Conservation (phyloP, 2,888 invertebrate species). For the Parasteatoda lunata region DNA sequence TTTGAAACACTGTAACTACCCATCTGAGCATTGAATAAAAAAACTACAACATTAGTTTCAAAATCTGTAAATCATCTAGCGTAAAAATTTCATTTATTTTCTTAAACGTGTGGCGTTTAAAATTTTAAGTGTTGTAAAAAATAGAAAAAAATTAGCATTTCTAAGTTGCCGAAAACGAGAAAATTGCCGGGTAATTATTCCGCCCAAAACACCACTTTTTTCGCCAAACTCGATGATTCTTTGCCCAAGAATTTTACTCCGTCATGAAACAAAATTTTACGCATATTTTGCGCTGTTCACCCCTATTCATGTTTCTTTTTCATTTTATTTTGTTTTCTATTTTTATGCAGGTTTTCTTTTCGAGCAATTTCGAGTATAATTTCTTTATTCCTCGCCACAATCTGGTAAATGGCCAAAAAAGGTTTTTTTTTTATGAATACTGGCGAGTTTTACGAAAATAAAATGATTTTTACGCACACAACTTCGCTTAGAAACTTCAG, state of each 20-base stretch:
- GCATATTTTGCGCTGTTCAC: slow-evolving; percentile 29
- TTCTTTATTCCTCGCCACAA: background rate
- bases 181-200: slow-evolving; percentile 58
- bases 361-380: background rate
- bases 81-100: background rate
- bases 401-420: background rate
- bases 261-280: slow-evolving; percentile 19
- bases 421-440: too few species aligned
- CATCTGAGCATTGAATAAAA: background rate
- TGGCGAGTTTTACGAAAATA: too few species aligned
- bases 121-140: slow-evolving; percentile 19
- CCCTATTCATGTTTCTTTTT: background rate
- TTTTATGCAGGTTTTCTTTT: background rate
- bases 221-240: background rate
- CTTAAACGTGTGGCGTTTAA: background rate
- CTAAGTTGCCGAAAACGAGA: slow-evolving; percentile 36
- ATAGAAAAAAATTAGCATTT: background rate
- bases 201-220: slow-evolving; percentile 23
- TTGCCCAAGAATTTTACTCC: background rate
- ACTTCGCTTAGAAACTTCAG: too few species aligned
- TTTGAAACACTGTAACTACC: background rate
- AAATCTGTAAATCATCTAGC: background rate
- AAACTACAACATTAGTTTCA: background rate
- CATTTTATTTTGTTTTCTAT: slow-evolving; percentile 4
- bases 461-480: too few species aligned